These are phyloP conservation scores for Drosophila arizonae DNA, from an alignment of 1,140 invertebrate genomes.

Conservation along the genomic window DNA sequence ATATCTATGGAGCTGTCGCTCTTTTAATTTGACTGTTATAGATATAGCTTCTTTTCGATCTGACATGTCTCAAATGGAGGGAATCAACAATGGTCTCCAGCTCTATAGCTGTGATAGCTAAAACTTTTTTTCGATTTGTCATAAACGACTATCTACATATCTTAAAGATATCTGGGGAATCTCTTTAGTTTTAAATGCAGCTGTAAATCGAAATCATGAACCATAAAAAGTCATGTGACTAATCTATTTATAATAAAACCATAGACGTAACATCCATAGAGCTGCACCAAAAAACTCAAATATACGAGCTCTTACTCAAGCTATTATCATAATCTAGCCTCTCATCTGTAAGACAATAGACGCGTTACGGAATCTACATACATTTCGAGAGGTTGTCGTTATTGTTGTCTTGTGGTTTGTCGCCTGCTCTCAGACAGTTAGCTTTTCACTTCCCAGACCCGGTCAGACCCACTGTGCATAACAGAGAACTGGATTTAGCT, in stretches of 20 bases:
- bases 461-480: slow-evolving; percentile 64
- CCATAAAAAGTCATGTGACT: slow-evolving; percentile 2
- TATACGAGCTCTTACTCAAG: slow-evolving; percentile 49
- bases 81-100: no score
- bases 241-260: slow-evolving; percentile 46
- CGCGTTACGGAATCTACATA: slow-evolving; percentile 24
- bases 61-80: no score
- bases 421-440: slow-evolving; percentile 42
- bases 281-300: slow-evolving; percentile 6
- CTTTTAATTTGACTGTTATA: no score
- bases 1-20: no score
- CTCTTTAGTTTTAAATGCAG: neutral
- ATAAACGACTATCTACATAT: no score
- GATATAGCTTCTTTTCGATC: no score
- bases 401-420: slow-evolving; percentile 23
- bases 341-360: slow-evolving; percentile 33
- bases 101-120: no score
- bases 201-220: neutral
- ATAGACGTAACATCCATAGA: slow-evolving; percentile 7
- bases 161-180: neutral
- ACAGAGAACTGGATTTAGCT: slow-evolving; percentile 64
- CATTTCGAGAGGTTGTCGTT: slow-evolving; percentile 8
- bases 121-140: no score
- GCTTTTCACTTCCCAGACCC: slow-evolving; percentile 23
- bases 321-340: slow-evolving; percentile 56